phyloP scores from a whole-genome alignment of 2,797 vertebrate genomes.

The Tokudaia muenninki region DNA sequence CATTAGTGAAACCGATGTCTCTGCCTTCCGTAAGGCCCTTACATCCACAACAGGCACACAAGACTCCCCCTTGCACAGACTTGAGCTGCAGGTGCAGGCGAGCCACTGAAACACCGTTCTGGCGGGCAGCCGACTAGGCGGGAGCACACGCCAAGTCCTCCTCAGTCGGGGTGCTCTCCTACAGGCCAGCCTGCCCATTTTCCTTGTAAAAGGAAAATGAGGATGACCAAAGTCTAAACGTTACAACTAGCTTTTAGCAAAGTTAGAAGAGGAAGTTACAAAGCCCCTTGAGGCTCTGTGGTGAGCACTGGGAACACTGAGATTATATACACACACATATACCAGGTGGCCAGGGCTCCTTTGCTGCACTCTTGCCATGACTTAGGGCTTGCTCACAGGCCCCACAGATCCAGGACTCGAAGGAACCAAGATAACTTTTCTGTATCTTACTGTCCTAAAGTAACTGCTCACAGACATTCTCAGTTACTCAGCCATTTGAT shows the following conservation, averaged over 20 bases:
- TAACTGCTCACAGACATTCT: not conserved
- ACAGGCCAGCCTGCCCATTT: not conserved
- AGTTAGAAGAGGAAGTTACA: constrained; percentile 36
- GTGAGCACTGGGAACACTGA: not conserved
- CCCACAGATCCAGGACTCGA: not conserved
- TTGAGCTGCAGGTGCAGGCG: not conserved
- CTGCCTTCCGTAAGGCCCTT: no score
- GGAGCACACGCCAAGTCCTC: not conserved
- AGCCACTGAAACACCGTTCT: not conserved
- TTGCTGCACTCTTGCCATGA: not conserved
- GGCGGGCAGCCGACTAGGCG: not conserved
- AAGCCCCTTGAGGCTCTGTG: not conserved
- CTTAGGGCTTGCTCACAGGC: not conserved
- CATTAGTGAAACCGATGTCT: not conserved
- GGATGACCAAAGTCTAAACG: constrained; percentile 16
- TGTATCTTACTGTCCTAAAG: not conserved
- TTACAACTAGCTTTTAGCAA: constrained; percentile 44
- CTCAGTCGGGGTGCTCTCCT: not conserved
- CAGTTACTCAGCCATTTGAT: not conserved
- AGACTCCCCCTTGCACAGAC: not conserved
- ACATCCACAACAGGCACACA: not conserved
- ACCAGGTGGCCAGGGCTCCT: not conserved
- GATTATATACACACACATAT: no score
- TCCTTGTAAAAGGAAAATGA: constrained; percentile 35
- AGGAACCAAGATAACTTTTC: not conserved